Evolutionary conservation across 35 echinoderm and acorn worm species (phyloP).

Genomic region (Strongylocentrotus purpuratus): DNA sequence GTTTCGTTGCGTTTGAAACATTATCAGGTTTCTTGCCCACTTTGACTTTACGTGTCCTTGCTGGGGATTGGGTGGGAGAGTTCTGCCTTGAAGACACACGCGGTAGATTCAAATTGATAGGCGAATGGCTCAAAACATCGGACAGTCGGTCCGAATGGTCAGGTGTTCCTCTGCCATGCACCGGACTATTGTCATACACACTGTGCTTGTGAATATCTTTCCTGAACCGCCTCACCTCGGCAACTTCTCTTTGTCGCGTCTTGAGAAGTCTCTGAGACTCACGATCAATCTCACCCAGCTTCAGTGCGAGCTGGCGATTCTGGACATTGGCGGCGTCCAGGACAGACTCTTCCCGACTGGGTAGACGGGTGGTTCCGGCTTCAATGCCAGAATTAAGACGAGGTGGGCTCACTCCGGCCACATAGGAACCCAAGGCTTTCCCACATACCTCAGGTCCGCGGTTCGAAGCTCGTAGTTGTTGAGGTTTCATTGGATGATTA

Average conservation of each 20-base stretch:
- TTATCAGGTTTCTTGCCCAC: neutral
- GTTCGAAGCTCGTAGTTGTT: neutral
- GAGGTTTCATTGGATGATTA: neutral
- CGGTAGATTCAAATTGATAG: neutral
- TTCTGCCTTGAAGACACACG: constrained; percentile 3
- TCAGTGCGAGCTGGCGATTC: constrained; percentile 54
- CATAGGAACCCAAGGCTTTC: neutral
- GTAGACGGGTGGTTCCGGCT: neutral
- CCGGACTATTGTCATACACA: constrained; percentile 42
- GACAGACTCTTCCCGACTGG: constrained; percentile 45
- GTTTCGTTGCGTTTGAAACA: neutral
- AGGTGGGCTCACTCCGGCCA: neutral
- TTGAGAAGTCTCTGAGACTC: constrained; percentile 56
- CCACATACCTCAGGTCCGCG: constrained; percentile 6
- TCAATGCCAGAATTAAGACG: neutral
- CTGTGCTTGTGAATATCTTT: constrained; percentile 56
- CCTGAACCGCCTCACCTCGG: constrained; percentile 29
- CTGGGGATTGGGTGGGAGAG: constrained; percentile 9
- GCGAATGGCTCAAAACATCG: constrained; percentile 44
- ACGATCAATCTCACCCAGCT: constrained; percentile 47
- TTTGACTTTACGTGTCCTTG: neutral
- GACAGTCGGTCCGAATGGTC: neutral
- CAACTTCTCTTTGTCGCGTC: constrained; percentile 34
- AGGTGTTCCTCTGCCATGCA: constrained; percentile 15
- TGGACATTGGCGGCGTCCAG: constrained; percentile 47